Base-by-base conservation (phyloP, 2,797 vertebrate species). In the Enteromius paludinosus region DNA sequence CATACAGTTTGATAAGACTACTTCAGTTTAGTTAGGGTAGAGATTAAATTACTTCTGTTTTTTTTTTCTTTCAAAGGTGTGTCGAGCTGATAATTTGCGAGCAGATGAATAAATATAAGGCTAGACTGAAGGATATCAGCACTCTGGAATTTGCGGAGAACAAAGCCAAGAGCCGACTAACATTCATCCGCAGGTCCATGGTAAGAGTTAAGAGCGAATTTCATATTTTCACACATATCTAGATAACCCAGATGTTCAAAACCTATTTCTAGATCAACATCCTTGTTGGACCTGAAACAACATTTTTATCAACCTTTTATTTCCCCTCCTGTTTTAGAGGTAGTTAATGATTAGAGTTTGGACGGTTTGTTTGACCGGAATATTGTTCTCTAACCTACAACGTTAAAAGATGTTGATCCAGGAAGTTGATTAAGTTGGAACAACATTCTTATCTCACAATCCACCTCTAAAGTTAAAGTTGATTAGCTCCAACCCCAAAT, bases 81-180 rank as follows among this genome's bases (percentile, higher is more conserved):
- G 96, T 99, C 49, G 98, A 99, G 84, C 91, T 99, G 79, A 96
- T 99, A 79, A 95, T 99, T 85, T 92, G 95, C 1, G 98, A 99
- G 89, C 98, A 99, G 91, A 99, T 99, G 97, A 98, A 96, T 90
- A 99, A 99, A 90, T 99, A 99, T 90, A 97, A 92, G 87, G 95
- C 98, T 76, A 94, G 97, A 72, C 95, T 99, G 82, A 99, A 99
- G 93, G 98, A 99, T 91, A 99, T 99, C 92, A 98, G 86, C 87
- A 99, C 96, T 86, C 90, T 99, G 92, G 98, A 99, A 93, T 99
- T 99, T 79, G 98, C 98, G 0, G 98, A 99, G 92, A 98, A 95
- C 90, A 98, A 98, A 90, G 98, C 98, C 89, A 99, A 98, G 92
- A 96, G 94, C 86, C 96, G 97, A 78, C 93, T 99, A 73, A 99